Base-by-base conservation (phyloP, 2,888 invertebrate genomes). In the Craniophora ligustri region DNA sequence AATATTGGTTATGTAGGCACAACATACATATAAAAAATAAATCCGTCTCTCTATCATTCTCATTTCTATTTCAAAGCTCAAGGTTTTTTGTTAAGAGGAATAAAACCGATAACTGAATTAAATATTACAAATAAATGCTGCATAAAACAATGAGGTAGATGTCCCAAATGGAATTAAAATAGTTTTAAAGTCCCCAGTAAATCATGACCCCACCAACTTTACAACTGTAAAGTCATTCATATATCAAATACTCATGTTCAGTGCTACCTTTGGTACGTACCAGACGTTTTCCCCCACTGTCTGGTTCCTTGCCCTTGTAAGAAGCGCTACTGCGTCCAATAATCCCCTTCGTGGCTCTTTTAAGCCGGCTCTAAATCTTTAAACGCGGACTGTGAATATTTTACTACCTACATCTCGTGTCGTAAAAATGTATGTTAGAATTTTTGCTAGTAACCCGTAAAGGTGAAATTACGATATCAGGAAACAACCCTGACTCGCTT, bases 291-390 rank as follows among this genome's bases (percentile, higher is more conserved):
- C 53, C 72, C 72, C 69, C 62, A 45, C 69, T 39, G 82, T 80
- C 78, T 78, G 76, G 79, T 78, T 79, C 67, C 64, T 69, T 82
- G 82, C 81, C 78, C 80, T 69, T 71, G 49, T 68, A 73, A 76
- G 70, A 68, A 75, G 60, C 54, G 60, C 53, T 67, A 61, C 68
- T 70, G 66, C 50, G 53, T 39, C 34, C 58, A 64, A 67, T 64
- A 71, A 67, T 65, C 59, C 55, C 56, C 54, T 61, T 51, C 45
- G 58, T 56, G 56, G 50, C 23, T 53, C 50, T 51, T 69, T 56
- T 55, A 59, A 65, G 57, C 60, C 47, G 53, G 59, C 58, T 58
- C 59, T 69, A 58, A 65, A 64, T 59, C 59, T 71, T 62, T 47
- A 49, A 48, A 59, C 54, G 44, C 48, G 50, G 46, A 32, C 38